Base-by-base conservation (phyloP, 1,140 invertebrate species). In the Pseudomyrmex pallidus region DNA sequence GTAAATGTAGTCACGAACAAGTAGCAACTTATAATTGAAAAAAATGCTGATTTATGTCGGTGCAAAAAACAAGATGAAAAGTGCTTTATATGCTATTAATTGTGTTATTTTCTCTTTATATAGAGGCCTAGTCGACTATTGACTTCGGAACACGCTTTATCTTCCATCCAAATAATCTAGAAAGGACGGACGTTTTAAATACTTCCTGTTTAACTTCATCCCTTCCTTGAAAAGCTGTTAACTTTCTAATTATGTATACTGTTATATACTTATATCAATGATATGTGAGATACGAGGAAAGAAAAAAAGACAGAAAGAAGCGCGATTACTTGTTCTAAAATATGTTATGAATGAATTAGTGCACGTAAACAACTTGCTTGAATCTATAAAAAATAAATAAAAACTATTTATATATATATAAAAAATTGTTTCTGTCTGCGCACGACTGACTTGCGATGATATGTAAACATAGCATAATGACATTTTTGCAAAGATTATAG, bases 61-160 rank as follows among this genome's bases (percentile, higher is more conserved):
- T 76, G 74, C 74, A 64, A 63, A 10, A 63, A 54, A 76, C 46
- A 59, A 20, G n/a, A 61, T 10, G 2, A 22, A 4, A 12, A 20
- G 9, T 13, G 48, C 44, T 62, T 64, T 68, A 2, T 68, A 48
- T 59, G 5, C 15, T 78, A 10, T 44, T 78, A 44, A 50, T 48
- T 50, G 57, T 44, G 20, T 52, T 56, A 48, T 86, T 52, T 62
- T 73, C 44, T 66, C 3, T 70, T 68, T 48, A 82, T 87, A 44
- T 59, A 89, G 87, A 78, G 87, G 87, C 67, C 84, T 89, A 85
- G 87, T 89, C 46, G 87, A 89, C 82, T 89, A 89, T 83, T 89
- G 78, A 88, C 74, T 57, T 57, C 3, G 63, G 70, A 56, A 48
- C 50, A 48, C 56, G 59, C 62, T 87, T 87, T 61, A 87, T 87